phyloP scores from a whole-genome alignment of 2,888 invertebrate genomes.

The Synanthedon vespiformis region DNA sequence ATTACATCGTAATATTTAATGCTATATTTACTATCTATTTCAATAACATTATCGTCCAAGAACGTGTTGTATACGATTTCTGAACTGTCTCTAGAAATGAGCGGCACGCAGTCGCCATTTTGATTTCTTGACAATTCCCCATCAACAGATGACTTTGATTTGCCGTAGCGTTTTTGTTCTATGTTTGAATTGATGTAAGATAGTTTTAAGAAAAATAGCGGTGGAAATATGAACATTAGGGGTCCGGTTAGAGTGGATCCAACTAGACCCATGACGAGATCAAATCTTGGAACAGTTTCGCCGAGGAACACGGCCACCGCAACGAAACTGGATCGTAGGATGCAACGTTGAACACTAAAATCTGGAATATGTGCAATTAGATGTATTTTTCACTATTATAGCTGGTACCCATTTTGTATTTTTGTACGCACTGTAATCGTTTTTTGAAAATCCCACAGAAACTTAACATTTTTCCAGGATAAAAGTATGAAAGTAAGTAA shows the following conservation, averaged over 20 bases:
- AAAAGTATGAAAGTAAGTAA: too few relatives aligned
- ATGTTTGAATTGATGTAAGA: slow-evolving; percentile 52
- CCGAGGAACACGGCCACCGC: slow-evolving; percentile 80
- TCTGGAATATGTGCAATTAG: slow-evolving; percentile 64
- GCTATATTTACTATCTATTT: slow-evolving; percentile 26
- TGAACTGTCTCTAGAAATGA: slow-evolving; percentile 18
- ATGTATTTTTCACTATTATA: neutral
- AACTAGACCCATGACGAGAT: slow-evolving; percentile 86
- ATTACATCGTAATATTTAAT: slow-evolving; percentile 59
- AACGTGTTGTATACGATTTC: slow-evolving; percentile 44
- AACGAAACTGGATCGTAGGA: slow-evolving; percentile 77
- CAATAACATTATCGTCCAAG: slow-evolving; percentile 13
- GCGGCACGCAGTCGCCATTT: slow-evolving; percentile 24
- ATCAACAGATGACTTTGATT: neutral
- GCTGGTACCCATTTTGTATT: too few relatives aligned
- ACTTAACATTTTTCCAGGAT: too few relatives aligned
- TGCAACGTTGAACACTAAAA: slow-evolving; percentile 79
- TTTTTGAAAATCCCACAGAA: too few relatives aligned
- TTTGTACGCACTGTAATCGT: too few relatives aligned
- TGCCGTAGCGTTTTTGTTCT: too few relatives aligned
- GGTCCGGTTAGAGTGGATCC: slow-evolving; percentile 88
- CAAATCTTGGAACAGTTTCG: slow-evolving; percentile 86
- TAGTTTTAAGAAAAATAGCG: slow-evolving; percentile 82
- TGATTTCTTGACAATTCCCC: slow-evolving; percentile 9
- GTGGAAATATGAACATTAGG: slow-evolving; percentile 86